These are phyloP conservation scores for Caenorhabditis imperialis DNA, from an alignment of 2,888 invertebrate genomes.

Conservation along the genomic window DNA sequence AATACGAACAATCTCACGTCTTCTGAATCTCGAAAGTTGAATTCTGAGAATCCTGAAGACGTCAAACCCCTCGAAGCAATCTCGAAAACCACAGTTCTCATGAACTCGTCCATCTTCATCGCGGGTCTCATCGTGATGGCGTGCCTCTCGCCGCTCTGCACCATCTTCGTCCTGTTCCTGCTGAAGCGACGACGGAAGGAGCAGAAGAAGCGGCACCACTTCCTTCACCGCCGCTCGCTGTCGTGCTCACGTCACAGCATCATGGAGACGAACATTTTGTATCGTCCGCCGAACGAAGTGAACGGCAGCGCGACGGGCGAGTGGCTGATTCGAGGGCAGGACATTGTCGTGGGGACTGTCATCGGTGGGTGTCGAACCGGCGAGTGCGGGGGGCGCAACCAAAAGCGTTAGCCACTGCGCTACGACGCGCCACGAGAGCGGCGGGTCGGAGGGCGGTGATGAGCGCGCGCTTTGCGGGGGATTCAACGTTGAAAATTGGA, in stretches of 20 bases:
- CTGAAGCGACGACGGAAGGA: slow-evolving; percentile 31
- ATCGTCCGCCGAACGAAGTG: slow-evolving; percentile 55
- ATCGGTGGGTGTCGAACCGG: slow-evolving; percentile 49
- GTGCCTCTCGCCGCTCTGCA: slow-evolving; percentile 46
- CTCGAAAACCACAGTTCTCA: slow-evolving; percentile 19
- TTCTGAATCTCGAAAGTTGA: background rate
- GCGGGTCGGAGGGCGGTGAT: too few species aligned
- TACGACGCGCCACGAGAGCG: too few species aligned
- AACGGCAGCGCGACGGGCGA: slow-evolving; percentile 42
- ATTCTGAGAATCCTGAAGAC: slow-evolving; percentile 2
- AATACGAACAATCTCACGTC: slow-evolving; percentile 27
- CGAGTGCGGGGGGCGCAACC: too few species aligned
- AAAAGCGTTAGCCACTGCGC: too few species aligned
- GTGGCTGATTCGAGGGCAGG: slow-evolving; percentile 64
- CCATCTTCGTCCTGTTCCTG: slow-evolving; percentile 26
- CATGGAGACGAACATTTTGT: slow-evolving; percentile 72
- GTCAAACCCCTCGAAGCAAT: slow-evolving; percentile 13
- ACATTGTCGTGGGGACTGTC: slow-evolving; percentile 64
- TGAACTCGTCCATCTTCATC: slow-evolving; percentile 37
- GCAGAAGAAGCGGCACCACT: slow-evolving; percentile 28
- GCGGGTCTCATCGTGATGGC: slow-evolving; percentile 41
- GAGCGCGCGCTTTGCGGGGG: too few species aligned
- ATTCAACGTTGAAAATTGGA: too few species aligned
- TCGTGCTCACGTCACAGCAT: slow-evolving; percentile 64
- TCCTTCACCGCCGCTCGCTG: slow-evolving; percentile 42